Conservation (phyloP, 2,113 vertebrate genomes). For the Melanostigma gelatinosum region DNA sequence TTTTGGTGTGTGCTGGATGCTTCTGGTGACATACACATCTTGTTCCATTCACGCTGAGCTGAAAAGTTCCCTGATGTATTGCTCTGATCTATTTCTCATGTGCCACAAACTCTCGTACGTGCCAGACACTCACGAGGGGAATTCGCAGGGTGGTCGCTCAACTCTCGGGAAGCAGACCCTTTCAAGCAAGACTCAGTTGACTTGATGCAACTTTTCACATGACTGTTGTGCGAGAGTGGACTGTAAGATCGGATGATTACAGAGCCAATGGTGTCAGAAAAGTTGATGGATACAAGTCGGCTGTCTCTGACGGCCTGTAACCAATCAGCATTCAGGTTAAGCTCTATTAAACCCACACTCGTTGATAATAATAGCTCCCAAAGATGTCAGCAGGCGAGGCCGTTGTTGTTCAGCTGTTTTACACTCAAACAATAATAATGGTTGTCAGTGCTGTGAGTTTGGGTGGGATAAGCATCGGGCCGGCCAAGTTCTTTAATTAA, state of each 20-base stretch:
- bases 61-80: not conserved
- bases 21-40: conserved; percentile 23
- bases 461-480: conserved; percentile 9
- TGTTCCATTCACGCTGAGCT: not conserved
- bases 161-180: conserved; percentile 18
- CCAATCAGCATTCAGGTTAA: conserved; percentile 51
- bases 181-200: conserved; percentile 28
- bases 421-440: conserved; percentile 5
- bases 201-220: conserved; percentile 31
- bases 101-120: not conserved
- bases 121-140: conserved; percentile 8
- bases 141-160: conserved; percentile 2
- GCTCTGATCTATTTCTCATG: conserved; percentile 39
- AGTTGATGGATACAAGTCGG: conserved; percentile 47
- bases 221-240: conserved; percentile 18
- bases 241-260: conserved; percentile 39
- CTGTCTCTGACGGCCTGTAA: conserved; percentile 39
- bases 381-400: conserved; percentile 12
- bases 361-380: conserved; percentile 59
- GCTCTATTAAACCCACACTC: conserved; percentile 39
- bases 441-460: not conserved
- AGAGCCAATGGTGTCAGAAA: conserved; percentile 26
- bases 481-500: conserved; percentile 49
- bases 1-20: conserved; percentile 16
- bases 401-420: not conserved